Evolutionary conservation across 2,113 vertebrate genomes (phyloP).

Genomic region (Amphiprion ocellaris): DNA sequence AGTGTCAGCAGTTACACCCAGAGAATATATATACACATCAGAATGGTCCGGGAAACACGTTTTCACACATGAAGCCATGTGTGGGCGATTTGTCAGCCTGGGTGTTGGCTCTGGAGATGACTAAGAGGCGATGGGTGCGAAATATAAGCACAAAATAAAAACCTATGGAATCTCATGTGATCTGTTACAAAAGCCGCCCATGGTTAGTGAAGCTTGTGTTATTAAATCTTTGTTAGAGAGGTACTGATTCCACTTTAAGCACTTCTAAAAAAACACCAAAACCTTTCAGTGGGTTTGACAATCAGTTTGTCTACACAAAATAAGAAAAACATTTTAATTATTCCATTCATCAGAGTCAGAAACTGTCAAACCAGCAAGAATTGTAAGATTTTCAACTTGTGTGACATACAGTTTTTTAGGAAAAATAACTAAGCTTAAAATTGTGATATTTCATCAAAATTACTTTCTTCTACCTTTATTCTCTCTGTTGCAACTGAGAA

Average conservation of each 20-base stretch:
- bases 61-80: constrained; percentile 6
- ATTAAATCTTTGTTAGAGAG: background rate
- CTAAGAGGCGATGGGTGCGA: background rate
- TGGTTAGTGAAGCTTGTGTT: background rate
- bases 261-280: too few relatives aligned
- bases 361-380: too few relatives aligned
- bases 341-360: too few relatives aligned
- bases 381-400: too few relatives aligned
- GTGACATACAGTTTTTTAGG: too few relatives aligned
- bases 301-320: too few relatives aligned
- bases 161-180: background rate
- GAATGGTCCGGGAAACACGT: constrained; percentile 33
- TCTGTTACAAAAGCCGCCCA: background rate
- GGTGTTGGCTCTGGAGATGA: constrained; percentile 7
- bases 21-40: background rate
- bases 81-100: background rate
- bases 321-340: too few relatives aligned
- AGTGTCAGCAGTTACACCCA: constrained; percentile 23
- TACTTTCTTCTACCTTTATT: too few relatives aligned
- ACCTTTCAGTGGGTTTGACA: too few relatives aligned
- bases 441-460: too few relatives aligned
- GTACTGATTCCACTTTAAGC: background rate
- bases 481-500: too few relatives aligned
- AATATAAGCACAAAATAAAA: constrained; percentile 21
- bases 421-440: too few relatives aligned